Evolutionary conservation across 2,888 invertebrate species (phyloP).

Genomic region (Lochmaea crataegi): DNA sequence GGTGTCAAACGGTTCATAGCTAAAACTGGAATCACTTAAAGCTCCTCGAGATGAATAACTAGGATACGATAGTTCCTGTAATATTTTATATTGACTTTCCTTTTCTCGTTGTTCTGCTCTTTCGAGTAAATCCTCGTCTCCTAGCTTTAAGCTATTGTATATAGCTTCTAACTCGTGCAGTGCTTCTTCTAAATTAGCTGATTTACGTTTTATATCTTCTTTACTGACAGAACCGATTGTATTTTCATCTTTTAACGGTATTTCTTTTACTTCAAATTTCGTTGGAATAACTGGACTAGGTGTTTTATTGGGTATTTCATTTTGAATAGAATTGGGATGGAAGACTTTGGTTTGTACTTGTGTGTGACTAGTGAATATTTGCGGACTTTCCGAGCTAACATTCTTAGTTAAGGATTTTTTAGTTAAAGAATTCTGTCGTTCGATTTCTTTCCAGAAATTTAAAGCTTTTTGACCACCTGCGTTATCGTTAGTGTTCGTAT

Average conservation of each 20-base stretch:
- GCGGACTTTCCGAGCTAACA: constrained; percentile 53
- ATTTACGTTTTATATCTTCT: constrained; percentile 69
- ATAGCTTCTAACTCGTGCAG: constrained; percentile 91
- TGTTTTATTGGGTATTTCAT: constrained; percentile 47
- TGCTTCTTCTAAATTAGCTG: constrained; percentile 87
- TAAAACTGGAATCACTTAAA: constrained; percentile 63
- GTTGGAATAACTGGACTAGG: constrained; percentile 4
- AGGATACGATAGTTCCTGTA: constrained; percentile 53
- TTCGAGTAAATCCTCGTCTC: constrained; percentile 84
- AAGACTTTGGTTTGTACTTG: constrained; percentile 61
- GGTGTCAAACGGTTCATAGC: constrained; percentile 61
- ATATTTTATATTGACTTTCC: constrained; percentile 58
- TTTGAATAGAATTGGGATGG: constrained; percentile 48
- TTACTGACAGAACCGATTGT: constrained; percentile 27
- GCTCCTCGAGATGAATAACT: constrained; percentile 57
- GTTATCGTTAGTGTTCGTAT: constrained; percentile 12
- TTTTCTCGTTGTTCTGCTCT: constrained; percentile 80
- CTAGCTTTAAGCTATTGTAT: constrained; percentile 86
- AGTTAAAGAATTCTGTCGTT: constrained; percentile 51
- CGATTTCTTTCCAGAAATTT: constrained; percentile 75
- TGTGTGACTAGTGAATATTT: constrained; percentile 62
- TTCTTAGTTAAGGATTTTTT: constrained; percentile 41
- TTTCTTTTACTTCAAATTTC: constrained; percentile 12
- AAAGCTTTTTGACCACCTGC: constrained; percentile 66
- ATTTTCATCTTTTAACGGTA: constrained; percentile 8